These are phyloP conservation scores for Ectobius pallidus DNA, from an alignment of 2,888 invertebrate genomes.

Conservation along the genomic window DNA sequence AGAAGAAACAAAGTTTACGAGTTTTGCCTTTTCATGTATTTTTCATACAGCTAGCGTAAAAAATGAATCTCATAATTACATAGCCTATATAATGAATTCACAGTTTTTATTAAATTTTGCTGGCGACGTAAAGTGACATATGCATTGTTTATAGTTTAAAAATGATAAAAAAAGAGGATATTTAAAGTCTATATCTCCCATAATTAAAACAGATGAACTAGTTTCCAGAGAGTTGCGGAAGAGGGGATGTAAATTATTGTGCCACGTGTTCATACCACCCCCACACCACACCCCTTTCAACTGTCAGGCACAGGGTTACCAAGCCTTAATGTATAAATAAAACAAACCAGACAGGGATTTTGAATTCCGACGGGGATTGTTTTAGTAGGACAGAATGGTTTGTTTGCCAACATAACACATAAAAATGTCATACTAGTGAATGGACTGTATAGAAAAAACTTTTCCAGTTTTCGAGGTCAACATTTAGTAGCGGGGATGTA, in stretches of 20 bases:
- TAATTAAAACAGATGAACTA: constrained; percentile 3
- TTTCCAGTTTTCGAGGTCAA: neutral
- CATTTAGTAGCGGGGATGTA: no score
- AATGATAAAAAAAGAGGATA: neutral
- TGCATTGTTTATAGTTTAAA: neutral
- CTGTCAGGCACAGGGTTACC: neutral
- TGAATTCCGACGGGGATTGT: constrained; percentile 11
- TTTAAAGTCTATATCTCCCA: neutral
- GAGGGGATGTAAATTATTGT: neutral
- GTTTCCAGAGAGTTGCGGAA: no score
- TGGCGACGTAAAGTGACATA: neutral
- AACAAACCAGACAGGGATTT: neutral
- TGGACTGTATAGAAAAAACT: neutral
- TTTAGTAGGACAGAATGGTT: neutral
- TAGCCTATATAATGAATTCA: neutral
- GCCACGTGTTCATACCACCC: neutral
- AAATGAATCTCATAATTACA: neutral
- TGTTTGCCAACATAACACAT: neutral
- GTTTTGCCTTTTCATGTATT: neutral
- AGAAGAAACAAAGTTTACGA: neutral
- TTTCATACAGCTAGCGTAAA: neutral
- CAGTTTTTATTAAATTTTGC: neutral
- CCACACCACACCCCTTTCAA: neutral
- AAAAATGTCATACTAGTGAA: neutral
- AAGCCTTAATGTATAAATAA: neutral